Conservation (phyloP, 2,888 invertebrate genomes). For the Panopea generosa region DNA sequence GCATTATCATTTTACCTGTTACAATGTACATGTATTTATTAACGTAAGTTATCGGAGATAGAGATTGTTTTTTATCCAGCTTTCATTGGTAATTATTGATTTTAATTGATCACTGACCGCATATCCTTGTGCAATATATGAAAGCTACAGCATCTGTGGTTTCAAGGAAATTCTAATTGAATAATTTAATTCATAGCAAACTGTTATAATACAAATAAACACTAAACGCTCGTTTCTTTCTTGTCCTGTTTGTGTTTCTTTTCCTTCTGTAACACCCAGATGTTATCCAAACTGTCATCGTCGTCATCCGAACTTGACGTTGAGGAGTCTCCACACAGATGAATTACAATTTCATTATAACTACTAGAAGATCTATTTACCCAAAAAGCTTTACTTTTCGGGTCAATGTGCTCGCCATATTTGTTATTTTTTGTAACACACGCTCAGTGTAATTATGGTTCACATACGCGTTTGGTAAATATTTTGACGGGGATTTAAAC, state of each 20-base stretch:
- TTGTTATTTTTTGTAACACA: slow-evolving; percentile 77
- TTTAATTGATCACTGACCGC: too few relatives aligned
- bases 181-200: too few relatives aligned
- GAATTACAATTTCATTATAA: slow-evolving; percentile 66
- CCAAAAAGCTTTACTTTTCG: slow-evolving; percentile 72
- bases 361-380: slow-evolving; percentile 78
- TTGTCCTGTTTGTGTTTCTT: slow-evolving; percentile 74
- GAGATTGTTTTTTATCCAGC: too few relatives aligned
- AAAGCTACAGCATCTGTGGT: too few relatives aligned
- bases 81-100: too few relatives aligned
- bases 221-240: slow-evolving; percentile 83
- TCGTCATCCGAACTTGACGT: slow-evolving; percentile 66
- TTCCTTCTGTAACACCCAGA: slow-evolving; percentile 79
- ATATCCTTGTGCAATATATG: too few relatives aligned
- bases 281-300: slow-evolving; percentile 75
- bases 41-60: too few relatives aligned
- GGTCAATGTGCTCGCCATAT: slow-evolving; percentile 73
- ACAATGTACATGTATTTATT: too few relatives aligned
- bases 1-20: too few relatives aligned
- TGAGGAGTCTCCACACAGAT: slow-evolving; percentile 76
- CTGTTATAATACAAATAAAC: too few relatives aligned
- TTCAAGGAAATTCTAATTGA: too few relatives aligned
- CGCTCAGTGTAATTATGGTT: slow-evolving; percentile 80
- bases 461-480: slow-evolving; percentile 80
- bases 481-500: slow-evolving; percentile 70